Percentiles rank a stretch among this genome's conserved stretches.
Evolutionary conservation across 2,888 invertebrate species (phyloP).

Genomic region (Scotopteryx bipunctaria): DNA sequence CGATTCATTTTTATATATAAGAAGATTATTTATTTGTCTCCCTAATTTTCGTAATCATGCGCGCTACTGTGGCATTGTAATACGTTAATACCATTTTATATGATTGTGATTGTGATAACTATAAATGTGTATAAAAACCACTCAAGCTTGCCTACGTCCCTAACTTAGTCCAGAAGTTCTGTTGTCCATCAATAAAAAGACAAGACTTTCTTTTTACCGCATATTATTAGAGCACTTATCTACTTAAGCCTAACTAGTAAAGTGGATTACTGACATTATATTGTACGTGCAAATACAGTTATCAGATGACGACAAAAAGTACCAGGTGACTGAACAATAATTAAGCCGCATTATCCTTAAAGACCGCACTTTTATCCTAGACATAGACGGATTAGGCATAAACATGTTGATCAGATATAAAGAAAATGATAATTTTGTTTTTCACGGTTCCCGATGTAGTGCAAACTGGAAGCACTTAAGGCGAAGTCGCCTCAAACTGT

Average conservation of each 20-base stretch:
- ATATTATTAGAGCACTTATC: slow-evolving; percentile 20
- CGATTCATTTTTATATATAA: too few species aligned
- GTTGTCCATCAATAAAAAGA: background rate
- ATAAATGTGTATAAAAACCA: too few species aligned
- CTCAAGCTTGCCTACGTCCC: too few species aligned
- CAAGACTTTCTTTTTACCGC: slow-evolving; percentile 9
- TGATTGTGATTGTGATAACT: too few species aligned
- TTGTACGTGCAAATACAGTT: slow-evolving; percentile 24
- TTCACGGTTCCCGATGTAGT: slow-evolving; percentile 43
- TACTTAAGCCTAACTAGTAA: slow-evolving; percentile 22
- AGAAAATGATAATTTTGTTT: slow-evolving; percentile 53
- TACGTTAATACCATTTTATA: too few species aligned
- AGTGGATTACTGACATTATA: slow-evolving; percentile 27
- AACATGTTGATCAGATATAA: slow-evolving; percentile 31
- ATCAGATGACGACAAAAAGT: slow-evolving; percentile 25
- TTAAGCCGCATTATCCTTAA: slow-evolving; percentile 29
- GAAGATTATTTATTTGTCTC: too few species aligned
- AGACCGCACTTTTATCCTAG: slow-evolving; percentile 21
- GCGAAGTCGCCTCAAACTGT: background rate
- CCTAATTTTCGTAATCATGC: too few species aligned
- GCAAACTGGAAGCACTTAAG: slow-evolving; percentile 54
- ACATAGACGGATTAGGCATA: slow-evolving; percentile 35
- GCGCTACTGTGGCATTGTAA: too few species aligned
- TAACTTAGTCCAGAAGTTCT: background rate
- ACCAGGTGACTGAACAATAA: slow-evolving; percentile 31